Evolutionary conservation across 2,797 vertebrate genomes (phyloP), one percentile per base, ranked within the genome.

Genomic region (Microcaecilia unicolor): DNA sequence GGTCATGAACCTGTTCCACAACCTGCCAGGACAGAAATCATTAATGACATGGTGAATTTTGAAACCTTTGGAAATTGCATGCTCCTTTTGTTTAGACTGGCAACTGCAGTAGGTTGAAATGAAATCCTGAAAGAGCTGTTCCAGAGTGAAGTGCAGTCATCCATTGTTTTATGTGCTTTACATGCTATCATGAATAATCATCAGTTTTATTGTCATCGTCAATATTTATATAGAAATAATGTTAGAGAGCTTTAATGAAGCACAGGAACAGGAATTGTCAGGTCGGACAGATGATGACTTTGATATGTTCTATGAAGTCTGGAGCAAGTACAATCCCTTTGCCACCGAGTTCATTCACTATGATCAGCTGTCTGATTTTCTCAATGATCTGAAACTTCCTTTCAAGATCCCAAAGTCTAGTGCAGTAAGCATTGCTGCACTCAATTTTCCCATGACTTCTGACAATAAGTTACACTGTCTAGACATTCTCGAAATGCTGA

Each of bases 201-300:
- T 35, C 14, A 23, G 23, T 6, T 20, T 25, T 25, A 43, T 35
- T 8, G 25, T 43, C 12, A 43, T 43, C 4, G 31, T 43, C 17
- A 43, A 43, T 10, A 43, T 43, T 38, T 43, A 43, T 11, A 40
- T 43, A 4, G 40, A 40, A 28, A 33, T 43, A 16, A 43, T 43
- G 14, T 21, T 43, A 5, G 40, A 43, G 25, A 43, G 43, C 24
- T 43, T 43, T 8, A 34, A 24, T 11, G 24, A 41, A 27, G 38
- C 28, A 24, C 38, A 41, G 15, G 38, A 41, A 13, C 31, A 43
- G 10, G 40, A 43, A 13, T 17, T 34, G 10, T 25, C 31, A 9
- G 40, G 31, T 10, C 31, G 43, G n/a, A 43, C 40, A 12, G 31
- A 43, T 15, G 40, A 43, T 19, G 23, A 43, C 8, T 24, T 43